Conservation (phyloP, 2,888 invertebrate species). For the Chrysopilus asiliformis region DNA sequence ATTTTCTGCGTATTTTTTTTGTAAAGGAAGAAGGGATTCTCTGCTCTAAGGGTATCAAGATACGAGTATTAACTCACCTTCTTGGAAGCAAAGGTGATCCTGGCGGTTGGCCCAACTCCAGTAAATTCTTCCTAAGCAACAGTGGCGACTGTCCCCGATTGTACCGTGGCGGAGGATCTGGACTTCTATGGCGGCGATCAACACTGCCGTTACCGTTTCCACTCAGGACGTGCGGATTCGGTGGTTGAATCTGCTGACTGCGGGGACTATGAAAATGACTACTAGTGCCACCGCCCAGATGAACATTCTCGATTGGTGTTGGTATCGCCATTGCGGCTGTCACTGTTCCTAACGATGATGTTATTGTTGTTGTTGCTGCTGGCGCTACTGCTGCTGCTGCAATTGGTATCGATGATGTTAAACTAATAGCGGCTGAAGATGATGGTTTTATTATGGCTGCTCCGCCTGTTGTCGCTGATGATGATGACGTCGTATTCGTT, state of each 20-base stretch:
- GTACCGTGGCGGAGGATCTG: constrained; percentile 45
- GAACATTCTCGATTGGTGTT: too few species aligned
- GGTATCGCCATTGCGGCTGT: too few species aligned
- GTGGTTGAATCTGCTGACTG: constrained; percentile 13
- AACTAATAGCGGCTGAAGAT: too few species aligned
- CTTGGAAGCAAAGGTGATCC: constrained; percentile 42
- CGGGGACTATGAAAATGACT: neutral
- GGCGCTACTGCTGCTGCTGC: constrained; percentile 7
- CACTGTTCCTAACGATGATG: too few species aligned
- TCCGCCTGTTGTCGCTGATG: constrained; percentile 2
- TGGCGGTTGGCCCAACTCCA: constrained; percentile 37
- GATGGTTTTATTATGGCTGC: neutral
- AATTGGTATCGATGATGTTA: constrained; percentile 1
- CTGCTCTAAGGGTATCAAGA: too few species aligned
- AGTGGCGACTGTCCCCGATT: constrained; percentile 41
- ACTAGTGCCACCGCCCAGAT: constrained; percentile 1
- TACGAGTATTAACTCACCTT: constrained; percentile 40
- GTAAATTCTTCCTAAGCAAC: constrained; percentile 43
- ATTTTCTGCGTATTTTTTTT: too few species aligned
- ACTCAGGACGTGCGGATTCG: constrained; percentile 26
- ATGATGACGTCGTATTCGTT: constrained; percentile 11
- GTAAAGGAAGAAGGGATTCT: too few species aligned
- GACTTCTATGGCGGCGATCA: constrained; percentile 40
- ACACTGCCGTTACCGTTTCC: constrained; percentile 26
- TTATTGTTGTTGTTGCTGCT: constrained; percentile 11